Percentiles rank a stretch among this genome's conserved stretches.
phyloP scores from a whole-genome alignment of 2,888 invertebrate species.

The Apamea epomidion region DNA sequence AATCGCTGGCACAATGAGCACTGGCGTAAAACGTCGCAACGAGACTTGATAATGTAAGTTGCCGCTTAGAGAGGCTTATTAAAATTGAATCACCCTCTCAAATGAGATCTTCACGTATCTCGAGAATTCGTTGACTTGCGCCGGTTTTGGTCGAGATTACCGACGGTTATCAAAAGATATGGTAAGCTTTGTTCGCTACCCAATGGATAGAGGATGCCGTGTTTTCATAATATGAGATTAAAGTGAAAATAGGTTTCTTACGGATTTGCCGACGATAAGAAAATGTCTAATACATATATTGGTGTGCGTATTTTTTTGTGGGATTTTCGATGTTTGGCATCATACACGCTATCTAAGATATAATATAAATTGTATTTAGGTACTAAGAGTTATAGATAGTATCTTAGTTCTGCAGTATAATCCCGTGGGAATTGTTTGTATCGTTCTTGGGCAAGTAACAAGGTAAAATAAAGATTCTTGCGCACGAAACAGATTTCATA shows the following conservation, averaged over 20 bases:
- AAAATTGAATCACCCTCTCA: conserved; percentile 79
- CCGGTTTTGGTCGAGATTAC: conserved; percentile 69
- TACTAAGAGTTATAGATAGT: background rate
- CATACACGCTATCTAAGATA: background rate
- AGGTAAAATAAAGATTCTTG: background rate
- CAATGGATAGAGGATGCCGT: conserved; percentile 49
- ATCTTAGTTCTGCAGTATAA: background rate
- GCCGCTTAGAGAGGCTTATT: conserved; percentile 78
- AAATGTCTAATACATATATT: conserved; percentile 25
- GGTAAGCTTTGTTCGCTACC: conserved; percentile 67
- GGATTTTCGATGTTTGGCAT: background rate
- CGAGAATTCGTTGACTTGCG: conserved; percentile 69
- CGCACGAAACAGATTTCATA: background rate
- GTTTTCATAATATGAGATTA: conserved; percentile 51
- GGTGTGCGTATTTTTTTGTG: conserved; percentile 17
- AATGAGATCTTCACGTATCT: conserved; percentile 76
- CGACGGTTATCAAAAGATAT: conserved; percentile 68
- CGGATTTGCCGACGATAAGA: conserved; percentile 21
- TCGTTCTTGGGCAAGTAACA: background rate
- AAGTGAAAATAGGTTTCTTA: conserved; percentile 32
- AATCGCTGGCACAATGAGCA: conserved; percentile 75
- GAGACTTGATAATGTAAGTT: conserved; percentile 80
- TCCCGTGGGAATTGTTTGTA: background rate
- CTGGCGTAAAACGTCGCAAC: conserved; percentile 73
- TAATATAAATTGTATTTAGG: background rate